Evolutionary conservation across 2,888 invertebrate genomes (phyloP), one percentile per base, ranked within the genome.

Genomic region (Esperia sulphurella): DNA sequence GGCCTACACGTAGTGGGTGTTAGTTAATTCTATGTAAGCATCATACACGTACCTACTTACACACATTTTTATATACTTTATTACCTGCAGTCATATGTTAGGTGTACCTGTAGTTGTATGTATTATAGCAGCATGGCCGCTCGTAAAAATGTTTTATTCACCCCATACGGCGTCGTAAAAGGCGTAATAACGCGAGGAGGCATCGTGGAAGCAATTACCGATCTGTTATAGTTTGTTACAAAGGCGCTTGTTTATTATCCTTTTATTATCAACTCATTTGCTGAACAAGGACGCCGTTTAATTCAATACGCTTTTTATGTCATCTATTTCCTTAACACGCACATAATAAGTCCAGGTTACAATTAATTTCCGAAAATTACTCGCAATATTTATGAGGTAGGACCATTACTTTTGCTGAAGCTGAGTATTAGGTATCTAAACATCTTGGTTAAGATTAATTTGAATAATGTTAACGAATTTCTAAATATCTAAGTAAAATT

Each of bases 141-240:
- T 87, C 88, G 88, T 89, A 89, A 89, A 88, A 87, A 88, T 88
- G 89, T 86, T 89, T 89, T 88, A 89, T 88, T 87, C 87, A 82
- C 87, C 88, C 88, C 87, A 87, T 88, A 87, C 88, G 86, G 84
- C 83, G 81, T 88, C 89, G 89, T 89, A 87, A 89, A 89, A 87
- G 86, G 81, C 83, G 89, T 89, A 88, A 89, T 89, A 88, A 89
- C 87, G 86, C 81, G 80, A 83, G 86, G 76, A 88, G 88, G 88
- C 83, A 88, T 87, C 86, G 88, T 83, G 82, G 83, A 86, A 86
- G 86, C 89, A 89, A 89, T 89, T 89, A 89, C 88, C 77, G 85
- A 89, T 88, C 89, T 88, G 88, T 88, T 88, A 89, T 88, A 89
- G 89, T 88, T 88, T 88, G 89, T 88, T 85, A 88, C 89, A 86